Conservation (phyloP, 2,797 vertebrate species). For the Urocyon cinereoargenteus region DNA sequence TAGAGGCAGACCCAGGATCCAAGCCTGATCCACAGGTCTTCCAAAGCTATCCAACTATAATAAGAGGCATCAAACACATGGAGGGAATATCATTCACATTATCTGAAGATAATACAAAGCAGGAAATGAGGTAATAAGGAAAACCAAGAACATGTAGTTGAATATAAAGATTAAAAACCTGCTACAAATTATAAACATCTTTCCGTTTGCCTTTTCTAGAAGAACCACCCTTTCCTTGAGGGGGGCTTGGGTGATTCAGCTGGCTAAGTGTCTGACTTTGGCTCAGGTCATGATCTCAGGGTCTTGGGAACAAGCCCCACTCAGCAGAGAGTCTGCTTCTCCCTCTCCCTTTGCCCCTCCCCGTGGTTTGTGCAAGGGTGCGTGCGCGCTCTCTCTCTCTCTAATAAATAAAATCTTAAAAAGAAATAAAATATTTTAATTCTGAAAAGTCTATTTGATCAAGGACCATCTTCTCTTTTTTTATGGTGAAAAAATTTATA, state of each 20-base stretch:
- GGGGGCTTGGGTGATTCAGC: background rate
- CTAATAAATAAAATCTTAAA: background rate
- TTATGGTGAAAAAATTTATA: too few species aligned
- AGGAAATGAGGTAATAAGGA: background rate
- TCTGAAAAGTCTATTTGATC: background rate
- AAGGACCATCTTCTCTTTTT: background rate
- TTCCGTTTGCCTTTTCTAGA: background rate
- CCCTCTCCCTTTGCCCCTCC: background rate
- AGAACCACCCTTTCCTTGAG: background rate
- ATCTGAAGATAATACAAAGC: background rate
- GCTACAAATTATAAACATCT: background rate
- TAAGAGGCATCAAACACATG: background rate
- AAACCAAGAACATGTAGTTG: background rate
- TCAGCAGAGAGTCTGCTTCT: background rate
- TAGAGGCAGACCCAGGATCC: background rate
- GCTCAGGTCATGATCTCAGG: background rate
- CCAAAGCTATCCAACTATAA: background rate
- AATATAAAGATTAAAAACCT: conserved; percentile 24
- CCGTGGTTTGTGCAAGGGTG: background rate
- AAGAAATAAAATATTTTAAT: background rate
- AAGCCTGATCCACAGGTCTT: background rate
- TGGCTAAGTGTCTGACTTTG: background rate
- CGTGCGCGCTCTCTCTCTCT: background rate
- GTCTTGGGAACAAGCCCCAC: background rate
- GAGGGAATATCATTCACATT: background rate